Percentiles rank a stretch among this genome's conserved stretches.
Conservation (phyloP, 2,113 vertebrate genomes). For the Macquaria australasica region DNA sequence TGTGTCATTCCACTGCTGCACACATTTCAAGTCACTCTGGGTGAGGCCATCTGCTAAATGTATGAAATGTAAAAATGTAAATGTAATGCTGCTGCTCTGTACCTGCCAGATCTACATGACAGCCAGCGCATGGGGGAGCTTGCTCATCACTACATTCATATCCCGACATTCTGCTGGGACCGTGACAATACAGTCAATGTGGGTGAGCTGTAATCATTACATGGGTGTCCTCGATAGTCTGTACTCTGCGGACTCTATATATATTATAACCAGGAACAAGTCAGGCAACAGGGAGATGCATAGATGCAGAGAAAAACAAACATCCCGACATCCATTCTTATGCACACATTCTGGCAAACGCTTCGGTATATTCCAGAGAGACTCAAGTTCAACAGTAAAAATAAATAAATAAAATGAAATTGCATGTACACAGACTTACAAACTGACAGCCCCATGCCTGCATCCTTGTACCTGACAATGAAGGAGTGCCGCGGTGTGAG, state of each 20-base stretch:
- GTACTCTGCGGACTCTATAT: slow-evolving; percentile 39
- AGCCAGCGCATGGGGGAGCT: slow-evolving; percentile 46
- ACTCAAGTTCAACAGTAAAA: slow-evolving; percentile 8
- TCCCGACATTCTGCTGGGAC: slow-evolving; percentile 43
- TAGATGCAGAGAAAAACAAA: slow-evolving; percentile 46
- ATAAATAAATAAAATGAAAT: not conserved
- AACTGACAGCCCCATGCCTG: slow-evolving; percentile 16
- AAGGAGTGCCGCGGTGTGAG: slow-evolving; percentile 68
- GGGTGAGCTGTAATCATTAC: slow-evolving; percentile 57
- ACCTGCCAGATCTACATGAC: slow-evolving; percentile 61
- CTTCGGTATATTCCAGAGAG: slow-evolving; percentile 41
- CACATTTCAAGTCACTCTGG: slow-evolving; percentile 21
- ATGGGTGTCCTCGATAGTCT: slow-evolving; percentile 44
- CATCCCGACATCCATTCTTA: slow-evolving; percentile 21
- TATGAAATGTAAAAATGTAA: slow-evolving; percentile 53
- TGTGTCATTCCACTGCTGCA: slow-evolving; percentile 6
- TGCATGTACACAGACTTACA: slow-evolving; percentile 9
- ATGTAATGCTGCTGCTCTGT: slow-evolving; percentile 32
- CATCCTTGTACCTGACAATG: slow-evolving; percentile 76
- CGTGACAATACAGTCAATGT: slow-evolving; percentile 51
- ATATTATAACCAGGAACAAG: slow-evolving; percentile 29
- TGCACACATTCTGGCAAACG: slow-evolving; percentile 20
- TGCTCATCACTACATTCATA: slow-evolving; percentile 54
- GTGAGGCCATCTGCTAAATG: slow-evolving; percentile 46
- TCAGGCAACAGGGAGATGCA: slow-evolving; percentile 20